Evolutionary conservation across 30 jellyfish, hydroid and myxozoan genomes (phyloP), one percentile per base, ranked within the genome.

Genomic region (Hydra vulgaris): DNA sequence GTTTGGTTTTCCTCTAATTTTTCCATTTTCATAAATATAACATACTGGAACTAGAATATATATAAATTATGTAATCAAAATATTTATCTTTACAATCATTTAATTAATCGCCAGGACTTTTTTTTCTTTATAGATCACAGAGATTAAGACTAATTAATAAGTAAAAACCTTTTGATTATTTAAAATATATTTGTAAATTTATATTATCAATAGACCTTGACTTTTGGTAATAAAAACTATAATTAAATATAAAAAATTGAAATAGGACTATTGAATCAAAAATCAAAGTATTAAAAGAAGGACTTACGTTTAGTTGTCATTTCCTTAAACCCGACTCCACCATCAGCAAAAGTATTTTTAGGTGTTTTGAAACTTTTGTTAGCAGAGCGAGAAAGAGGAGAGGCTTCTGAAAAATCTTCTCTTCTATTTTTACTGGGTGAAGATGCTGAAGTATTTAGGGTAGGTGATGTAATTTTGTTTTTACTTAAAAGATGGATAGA

Each of bases 11-110:
- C 27, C 27, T 69, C 27, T 21, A 69, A 69, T 69, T 21, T 19
- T 69, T 69, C 76, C 76, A 69, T 69, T 24, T 69, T 24, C 76
- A 69, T 69, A 23, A 69, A 23, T 15, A 69, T 69, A 23, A 23
- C 27, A 69, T 69, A 69, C 15, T 69, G 76, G 27, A 69, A 69
- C 76, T 69, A 69, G 15, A 69, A 69, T 3, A 69, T 21, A 69
- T 3, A 3, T 19, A 69, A 69, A 69, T 69, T 40, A 40, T 40
- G 61, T 40, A 40, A 40, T 40, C 61, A 40, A 40, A 40, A 40
- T 40, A 40, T 40, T 40, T 12, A 40, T 40, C 61, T 40, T 40
- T 40, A 40, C 61, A 40, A 40, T 40, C 12, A 40, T 3, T 40
- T 40, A 40, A 40, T 40, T 40, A 40, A 40, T 40, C 61, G 8